phyloP scores from a whole-genome alignment of 2,113 vertebrate genomes.

The Scomber colias region DNA sequence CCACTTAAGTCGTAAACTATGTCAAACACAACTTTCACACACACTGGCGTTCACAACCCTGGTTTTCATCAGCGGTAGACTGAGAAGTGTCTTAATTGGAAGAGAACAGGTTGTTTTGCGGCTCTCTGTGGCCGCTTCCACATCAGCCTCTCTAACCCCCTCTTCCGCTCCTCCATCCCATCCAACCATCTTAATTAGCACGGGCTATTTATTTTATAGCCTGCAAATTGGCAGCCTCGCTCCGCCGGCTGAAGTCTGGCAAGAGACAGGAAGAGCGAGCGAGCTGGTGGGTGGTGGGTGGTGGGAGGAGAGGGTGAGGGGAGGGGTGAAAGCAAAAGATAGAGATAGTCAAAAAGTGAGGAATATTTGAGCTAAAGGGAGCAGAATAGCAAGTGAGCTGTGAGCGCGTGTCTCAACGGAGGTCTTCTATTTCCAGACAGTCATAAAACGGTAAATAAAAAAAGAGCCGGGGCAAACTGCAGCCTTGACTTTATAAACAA shows the following conservation, averaged over 20 bases:
- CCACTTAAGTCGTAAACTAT: slow-evolving; percentile 45
- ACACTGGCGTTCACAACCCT: slow-evolving; percentile 26
- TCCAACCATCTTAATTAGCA: slow-evolving; percentile 82
- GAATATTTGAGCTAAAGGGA: slow-evolving; percentile 41
- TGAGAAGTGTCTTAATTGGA: slow-evolving; percentile 74
- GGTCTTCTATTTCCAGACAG: background rate
- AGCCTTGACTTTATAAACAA: slow-evolving; percentile 20
- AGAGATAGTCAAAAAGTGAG: slow-evolving; percentile 20
- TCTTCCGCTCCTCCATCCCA: slow-evolving; percentile 59
- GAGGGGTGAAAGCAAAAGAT: slow-evolving; percentile 1
- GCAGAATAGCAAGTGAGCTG: slow-evolving; percentile 33
- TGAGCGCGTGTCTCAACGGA: slow-evolving; percentile 21
- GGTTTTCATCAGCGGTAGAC: slow-evolving; percentile 53
- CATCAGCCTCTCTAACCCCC: slow-evolving; percentile 49
- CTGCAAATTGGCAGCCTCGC: slow-evolving; percentile 78
- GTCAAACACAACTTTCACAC: slow-evolving; percentile 51
- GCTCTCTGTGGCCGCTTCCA: slow-evolving; percentile 63
- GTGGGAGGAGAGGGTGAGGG: no score
- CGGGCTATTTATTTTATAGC: slow-evolving; percentile 81
- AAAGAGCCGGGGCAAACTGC: background rate
- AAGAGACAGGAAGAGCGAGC: slow-evolving; percentile 41
- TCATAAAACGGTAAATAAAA: slow-evolving; percentile 24
- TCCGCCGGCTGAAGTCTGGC: slow-evolving; percentile 68
- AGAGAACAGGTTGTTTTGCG: slow-evolving; percentile 77
- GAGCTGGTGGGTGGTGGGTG: background rate